Percentiles rank a stretch among this genome's conserved stretches.
phyloP scores from a whole-genome alignment of 2,113 vertebrate genomes.

The Clarias gariepinus region DNA sequence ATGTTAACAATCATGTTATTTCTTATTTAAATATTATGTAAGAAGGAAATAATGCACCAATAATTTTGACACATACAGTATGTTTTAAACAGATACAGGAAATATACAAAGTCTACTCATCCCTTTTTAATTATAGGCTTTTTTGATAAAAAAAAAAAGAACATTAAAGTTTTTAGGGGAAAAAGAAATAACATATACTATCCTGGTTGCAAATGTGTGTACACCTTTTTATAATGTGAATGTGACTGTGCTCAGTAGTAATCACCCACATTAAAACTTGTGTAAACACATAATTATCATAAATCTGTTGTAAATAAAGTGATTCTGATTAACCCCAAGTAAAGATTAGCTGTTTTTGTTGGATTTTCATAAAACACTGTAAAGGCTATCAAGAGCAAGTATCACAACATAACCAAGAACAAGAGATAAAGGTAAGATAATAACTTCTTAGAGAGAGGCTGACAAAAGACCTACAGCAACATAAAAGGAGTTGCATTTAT shows the following conservation, averaged over 20 bases:
- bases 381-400: background rate
- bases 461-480: background rate
- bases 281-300: background rate
- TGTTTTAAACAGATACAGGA: background rate
- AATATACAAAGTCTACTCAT: background rate
- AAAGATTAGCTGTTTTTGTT: background rate
- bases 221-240: background rate
- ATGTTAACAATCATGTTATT: background rate
- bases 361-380: background rate
- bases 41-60: background rate
- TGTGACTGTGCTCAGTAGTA: background rate
- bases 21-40: background rate
- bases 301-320: background rate
- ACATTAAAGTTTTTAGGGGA: no score
- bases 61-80: conserved; percentile 15
- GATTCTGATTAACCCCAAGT: background rate
- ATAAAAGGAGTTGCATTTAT: background rate
- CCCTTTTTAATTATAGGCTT: background rate
- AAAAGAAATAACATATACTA: no score
- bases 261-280: background rate
- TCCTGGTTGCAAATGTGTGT: background rate
- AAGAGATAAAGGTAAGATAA: background rate
- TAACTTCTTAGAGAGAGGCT: background rate
- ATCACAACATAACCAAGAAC: background rate
- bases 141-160: background rate